Evolutionary conservation across 1,140 invertebrate species (phyloP).

Genomic region (Drosophila navojoa): DNA sequence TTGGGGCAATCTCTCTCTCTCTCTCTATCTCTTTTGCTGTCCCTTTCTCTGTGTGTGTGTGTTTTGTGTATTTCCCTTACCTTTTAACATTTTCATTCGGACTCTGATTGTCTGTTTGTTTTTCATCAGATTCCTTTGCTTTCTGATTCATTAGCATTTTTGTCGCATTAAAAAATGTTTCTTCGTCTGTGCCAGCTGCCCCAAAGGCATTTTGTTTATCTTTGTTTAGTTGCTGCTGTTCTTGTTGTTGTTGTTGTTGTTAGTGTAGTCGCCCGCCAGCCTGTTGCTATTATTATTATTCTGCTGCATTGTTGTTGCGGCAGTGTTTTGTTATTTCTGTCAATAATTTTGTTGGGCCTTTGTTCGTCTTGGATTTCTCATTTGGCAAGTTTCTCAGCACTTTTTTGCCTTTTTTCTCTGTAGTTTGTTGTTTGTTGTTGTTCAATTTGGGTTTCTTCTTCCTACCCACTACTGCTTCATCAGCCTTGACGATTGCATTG

Average conservation of each 20-base stretch:
- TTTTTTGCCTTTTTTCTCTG: neutral
- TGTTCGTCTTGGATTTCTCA: constrained; percentile 32
- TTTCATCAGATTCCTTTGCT: constrained; percentile 64
- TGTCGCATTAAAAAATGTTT: constrained; percentile 51
- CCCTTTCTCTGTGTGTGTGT: neutral
- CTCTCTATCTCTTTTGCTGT: neutral
- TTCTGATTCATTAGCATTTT: constrained; percentile 69
- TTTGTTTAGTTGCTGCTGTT: constrained; percentile 41
- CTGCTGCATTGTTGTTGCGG: constrained; percentile 34
- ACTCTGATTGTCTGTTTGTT: constrained; percentile 64
- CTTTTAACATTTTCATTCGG: constrained; percentile 22
- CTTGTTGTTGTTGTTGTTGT: constrained; percentile 3
- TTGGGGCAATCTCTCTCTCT: constrained; percentile 13
- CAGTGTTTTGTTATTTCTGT: constrained; percentile 28
- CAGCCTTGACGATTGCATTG: constrained; percentile 9
- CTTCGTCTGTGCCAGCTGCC: constrained; percentile 20
- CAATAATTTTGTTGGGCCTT: constrained; percentile 42
- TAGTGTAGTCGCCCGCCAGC: constrained; percentile 17
- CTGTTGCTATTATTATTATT: constrained; percentile 51
- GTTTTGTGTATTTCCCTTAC: constrained; percentile 19
- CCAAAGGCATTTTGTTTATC: constrained; percentile 54
- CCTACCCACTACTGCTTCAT: neutral
- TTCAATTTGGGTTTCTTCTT: neutral
- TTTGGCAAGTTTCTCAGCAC: constrained; percentile 15
- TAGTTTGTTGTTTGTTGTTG: neutral